Percentiles rank a stretch among this genome's conserved stretches.
phyloP scores from a whole-genome alignment of 2,888 invertebrate species.

The Ochropleura leucogaster region DNA sequence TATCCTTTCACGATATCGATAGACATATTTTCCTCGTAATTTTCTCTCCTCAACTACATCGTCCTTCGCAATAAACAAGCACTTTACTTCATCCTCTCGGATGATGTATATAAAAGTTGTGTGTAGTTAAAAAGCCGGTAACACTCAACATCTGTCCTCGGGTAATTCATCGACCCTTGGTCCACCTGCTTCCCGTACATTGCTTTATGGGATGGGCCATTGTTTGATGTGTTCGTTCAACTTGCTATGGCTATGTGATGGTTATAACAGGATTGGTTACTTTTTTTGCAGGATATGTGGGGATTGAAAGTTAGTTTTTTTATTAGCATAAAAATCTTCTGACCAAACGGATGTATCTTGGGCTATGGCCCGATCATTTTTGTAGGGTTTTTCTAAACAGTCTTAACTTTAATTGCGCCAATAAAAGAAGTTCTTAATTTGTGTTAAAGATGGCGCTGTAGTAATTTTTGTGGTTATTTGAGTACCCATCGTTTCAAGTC shows the following conservation, averaged over 20 bases:
- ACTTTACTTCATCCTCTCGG: conserved; percentile 26
- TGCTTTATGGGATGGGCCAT: conserved; percentile 37
- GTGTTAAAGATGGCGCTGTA: too few relatives aligned
- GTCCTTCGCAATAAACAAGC: conserved; percentile 33
- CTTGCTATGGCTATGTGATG: conserved; percentile 4
- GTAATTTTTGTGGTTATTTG: neutral
- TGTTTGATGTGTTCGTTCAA: conserved; percentile 47
- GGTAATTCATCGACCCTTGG: conserved; percentile 78
- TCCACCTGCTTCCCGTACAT: conserved; percentile 79
- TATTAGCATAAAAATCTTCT: too few relatives aligned
- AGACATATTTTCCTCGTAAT: neutral
- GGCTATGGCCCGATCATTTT: too few relatives aligned
- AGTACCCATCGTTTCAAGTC: neutral
- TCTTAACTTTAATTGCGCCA: too few relatives aligned
- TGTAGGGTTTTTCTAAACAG: too few relatives aligned
- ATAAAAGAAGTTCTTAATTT: too few relatives aligned
- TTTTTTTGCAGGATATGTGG: neutral
- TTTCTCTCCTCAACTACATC: neutral
- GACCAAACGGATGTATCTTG: too few relatives aligned
- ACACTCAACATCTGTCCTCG: conserved; percentile 61
- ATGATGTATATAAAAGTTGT: conserved; percentile 53
- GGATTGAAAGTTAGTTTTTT: neutral
- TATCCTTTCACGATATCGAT: neutral
- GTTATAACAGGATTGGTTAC: neutral
- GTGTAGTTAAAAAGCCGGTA: conserved; percentile 69